These are phyloP conservation scores for Dipodomys spectabilis DNA, from an alignment of 2,113 vertebrate species.

Conservation along the genomic window DNA sequence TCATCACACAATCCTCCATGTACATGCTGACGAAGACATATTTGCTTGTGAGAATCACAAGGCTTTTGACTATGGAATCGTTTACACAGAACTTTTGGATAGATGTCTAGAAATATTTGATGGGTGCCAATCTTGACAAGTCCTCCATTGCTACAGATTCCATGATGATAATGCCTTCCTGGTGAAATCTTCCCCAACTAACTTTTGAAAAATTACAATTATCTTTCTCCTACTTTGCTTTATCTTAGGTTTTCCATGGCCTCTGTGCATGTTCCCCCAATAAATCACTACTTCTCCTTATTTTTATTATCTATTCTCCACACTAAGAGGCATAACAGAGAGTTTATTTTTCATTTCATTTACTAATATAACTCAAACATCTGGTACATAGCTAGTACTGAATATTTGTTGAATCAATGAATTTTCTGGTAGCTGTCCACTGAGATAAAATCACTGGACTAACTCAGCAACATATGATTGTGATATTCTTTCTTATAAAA, in stretches of 20 bases:
- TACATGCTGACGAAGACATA: background rate
- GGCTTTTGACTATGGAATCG: conserved; percentile 50
- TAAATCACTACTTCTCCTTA: background rate
- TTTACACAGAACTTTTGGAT: conserved; percentile 25
- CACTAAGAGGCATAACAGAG: background rate
- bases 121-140: conserved; percentile 4
- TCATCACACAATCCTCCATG: background rate
- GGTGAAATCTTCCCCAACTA: background rate
- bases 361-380: background rate
- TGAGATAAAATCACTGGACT: background rate
- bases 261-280: background rate
- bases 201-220: background rate
- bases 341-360: background rate
- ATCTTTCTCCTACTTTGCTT: background rate
- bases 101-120: background rate
- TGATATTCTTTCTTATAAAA: background rate
- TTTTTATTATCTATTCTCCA: background rate
- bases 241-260: background rate
- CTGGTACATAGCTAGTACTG: background rate
- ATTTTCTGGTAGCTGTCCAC: background rate
- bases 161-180: background rate
- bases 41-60: background rate
- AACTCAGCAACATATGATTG: background rate
- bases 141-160: conserved; percentile 23
- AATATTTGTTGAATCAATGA: background rate